Base-by-base conservation (phyloP, 23 tunicate genomes). In the Ascidia mentula region DNA sequence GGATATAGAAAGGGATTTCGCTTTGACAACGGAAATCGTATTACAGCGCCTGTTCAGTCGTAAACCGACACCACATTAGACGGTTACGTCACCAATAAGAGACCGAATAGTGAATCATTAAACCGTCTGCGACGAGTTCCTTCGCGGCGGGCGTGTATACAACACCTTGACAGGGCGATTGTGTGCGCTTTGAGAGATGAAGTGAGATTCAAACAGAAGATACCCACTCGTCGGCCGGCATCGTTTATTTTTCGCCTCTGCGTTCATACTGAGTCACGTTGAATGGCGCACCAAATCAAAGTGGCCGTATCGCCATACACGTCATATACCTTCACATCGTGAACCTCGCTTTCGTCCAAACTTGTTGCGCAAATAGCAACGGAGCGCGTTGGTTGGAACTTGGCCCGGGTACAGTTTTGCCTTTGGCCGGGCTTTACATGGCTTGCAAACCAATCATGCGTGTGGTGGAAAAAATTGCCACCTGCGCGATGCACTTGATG, bases 91-190 rank as follows among this genome's bases (percentile, higher is more conserved):
- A 53, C 28, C 13, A 20, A 26, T 53, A 9, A 53, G 65, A 20
- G 24, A 28, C 24, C n/a, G n/a, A 28, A 20, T 53, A 53, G 65
- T 53, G 65, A 53, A 53, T 53, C 65, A 53, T 53, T 53, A 53
- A 42, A 53, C 65, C 65, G 13, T 5, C 12, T 53, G 13, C 13
- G 7, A 20, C 13, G 13, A 53, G 65, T 26, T 53, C 28, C 65
- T 53, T 20, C 13, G 53, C 53, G 53, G 53, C 53, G 53, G 65
- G 65, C 7, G 65, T 53, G 22, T 53, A 53, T n/a, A n/a, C n/a
- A n/a, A n/a, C 65, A 53, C 65, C 65, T 53, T 53, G 65, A 53
- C 65, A 53, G 65, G 65, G 24, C 65, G 65, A 53, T 53, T 53
- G 65, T 53, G 12, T 28, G 13, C 65, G 53, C 15, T 9, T 26